These are phyloP conservation scores for Pandion haliaetus DNA, from an alignment of 2,113 vertebrate species.

Conservation along the genomic window DNA sequence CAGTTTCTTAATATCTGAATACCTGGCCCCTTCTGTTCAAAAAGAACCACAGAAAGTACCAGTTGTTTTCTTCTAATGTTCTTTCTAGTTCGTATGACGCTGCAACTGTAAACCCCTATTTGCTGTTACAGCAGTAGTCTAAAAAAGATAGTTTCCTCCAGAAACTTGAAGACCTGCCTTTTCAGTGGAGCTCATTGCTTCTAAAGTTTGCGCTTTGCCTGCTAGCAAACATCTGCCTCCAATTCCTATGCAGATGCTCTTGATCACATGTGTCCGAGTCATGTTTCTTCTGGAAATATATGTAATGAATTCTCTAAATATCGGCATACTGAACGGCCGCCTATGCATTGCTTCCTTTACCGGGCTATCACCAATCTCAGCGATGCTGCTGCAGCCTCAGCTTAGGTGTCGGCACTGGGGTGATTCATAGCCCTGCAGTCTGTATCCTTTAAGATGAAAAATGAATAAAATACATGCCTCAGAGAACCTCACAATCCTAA, in stretches of 20 bases:
- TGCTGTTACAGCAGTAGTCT: background rate
- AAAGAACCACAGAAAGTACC: background rate
- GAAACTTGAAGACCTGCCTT: background rate
- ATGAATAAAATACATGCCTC: background rate
- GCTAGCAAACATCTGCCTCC: background rate
- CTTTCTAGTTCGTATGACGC: background rate
- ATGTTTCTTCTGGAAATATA: background rate
- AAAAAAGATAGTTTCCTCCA: background rate
- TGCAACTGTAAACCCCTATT: background rate
- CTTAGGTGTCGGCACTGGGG: background rate
- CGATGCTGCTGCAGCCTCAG: background rate
- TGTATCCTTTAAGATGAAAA: background rate
- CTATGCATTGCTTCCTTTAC: background rate
- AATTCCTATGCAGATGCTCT: background rate
- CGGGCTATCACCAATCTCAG: background rate
- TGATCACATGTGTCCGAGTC: background rate
- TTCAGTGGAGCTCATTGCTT: background rate
- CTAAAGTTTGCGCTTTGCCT: background rate
- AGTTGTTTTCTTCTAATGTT: background rate
- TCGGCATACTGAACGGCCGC: background rate
- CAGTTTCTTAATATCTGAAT: background rate
- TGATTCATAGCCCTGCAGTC: background rate
- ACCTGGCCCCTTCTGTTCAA: background rate
- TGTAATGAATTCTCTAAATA: background rate
- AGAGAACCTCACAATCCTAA: background rate